Base-by-base conservation (phyloP, 2,888 invertebrate species). In the Phalangium opilio region DNA sequence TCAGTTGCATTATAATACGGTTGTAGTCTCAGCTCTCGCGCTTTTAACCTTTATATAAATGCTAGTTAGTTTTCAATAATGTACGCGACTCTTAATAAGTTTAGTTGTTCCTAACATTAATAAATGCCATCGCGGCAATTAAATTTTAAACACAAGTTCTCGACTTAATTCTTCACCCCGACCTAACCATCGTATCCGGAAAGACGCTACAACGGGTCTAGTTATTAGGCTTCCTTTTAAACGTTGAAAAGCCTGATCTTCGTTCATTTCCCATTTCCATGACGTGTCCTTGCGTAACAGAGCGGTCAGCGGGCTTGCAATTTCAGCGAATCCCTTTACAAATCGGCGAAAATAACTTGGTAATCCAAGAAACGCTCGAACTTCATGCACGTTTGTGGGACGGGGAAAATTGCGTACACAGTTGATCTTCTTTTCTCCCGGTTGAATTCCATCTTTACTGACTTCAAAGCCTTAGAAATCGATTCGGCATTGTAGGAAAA, bases 151-250 rank as follows among this genome's bases (percentile, higher is more conserved):
- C n/a, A n/a, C n/a, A n/a, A n/a, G n/a, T n/a, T n/a, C n/a, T n/a
- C n/a, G n/a, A n/a, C n/a, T n/a, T n/a, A n/a, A n/a, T n/a, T n/a
- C n/a, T n/a, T n/a, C n/a, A n/a, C n/a, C n/a, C n/a, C n/a, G n/a
- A n/a, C n/a, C n/a, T n/a, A n/a, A n/a, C n/a, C n/a, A n/a, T n/a
- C n/a, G n/a, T n/a, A n/a, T n/a, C n/a, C n/a, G n/a, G n/a, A n/a
- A n/a, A n/a, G n/a, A n/a, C n/a, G n/a, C n/a, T n/a, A n/a, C n/a
- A n/a, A n/a, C n/a, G 1, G 53, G 52, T 21, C 47, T 15, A 4
- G 18, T 38, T 3, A 48, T 50, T 12, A 59, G 44, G 3, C 7
- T 3, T 5, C 8, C 1, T 27, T 41, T 34, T 18, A 45, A n/a
- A 7, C 3, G 3, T 5, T 44, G 18, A 10, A 45, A 45, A 2